Percentiles rank a stretch among this genome's conserved stretches.
Conservation (phyloP, 2,797 vertebrate species). For the Botia kubotai region DNA sequence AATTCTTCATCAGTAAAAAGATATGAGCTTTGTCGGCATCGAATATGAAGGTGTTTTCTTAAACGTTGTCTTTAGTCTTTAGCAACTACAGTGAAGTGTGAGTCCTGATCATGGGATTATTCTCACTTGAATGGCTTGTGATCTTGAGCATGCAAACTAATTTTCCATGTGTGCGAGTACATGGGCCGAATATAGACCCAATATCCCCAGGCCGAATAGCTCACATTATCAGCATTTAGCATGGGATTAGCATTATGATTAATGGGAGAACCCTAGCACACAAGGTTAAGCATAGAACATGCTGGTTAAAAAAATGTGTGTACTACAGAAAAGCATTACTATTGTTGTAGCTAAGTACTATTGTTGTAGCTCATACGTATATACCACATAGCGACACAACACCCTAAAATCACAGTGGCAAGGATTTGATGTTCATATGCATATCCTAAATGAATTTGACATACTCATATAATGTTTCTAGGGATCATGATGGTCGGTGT, state of each 20-base stretch:
- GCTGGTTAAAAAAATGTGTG: neutral
- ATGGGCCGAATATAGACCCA: neutral
- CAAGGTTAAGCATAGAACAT: neutral
- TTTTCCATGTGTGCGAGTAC: slow-evolving; percentile 27
- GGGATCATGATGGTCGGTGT: slow-evolving; percentile 94
- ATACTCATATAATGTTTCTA: slow-evolving; percentile 53
- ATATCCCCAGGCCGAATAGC: neutral
- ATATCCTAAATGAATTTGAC: neutral
- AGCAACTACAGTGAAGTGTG: neutral
- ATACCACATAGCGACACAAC: no score
- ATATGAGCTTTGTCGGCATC: neutral
- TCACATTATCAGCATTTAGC: neutral
- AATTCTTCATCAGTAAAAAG: neutral
- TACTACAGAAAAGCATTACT: neutral
- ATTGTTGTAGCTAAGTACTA: neutral
- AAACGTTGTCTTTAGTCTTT: neutral
- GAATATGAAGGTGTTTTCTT: neutral
- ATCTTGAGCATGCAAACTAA: slow-evolving; percentile 39
- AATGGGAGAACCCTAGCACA: neutral
- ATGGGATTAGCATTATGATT: neutral
- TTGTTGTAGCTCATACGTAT: no score
- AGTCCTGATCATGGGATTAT: slow-evolving; percentile 30
- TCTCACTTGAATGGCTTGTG: slow-evolving; percentile 28
- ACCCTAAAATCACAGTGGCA: no score
- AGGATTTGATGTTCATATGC: neutral